Conservation (phyloP, 2,797 vertebrate genomes). For the Sebastes goodei region DNA sequence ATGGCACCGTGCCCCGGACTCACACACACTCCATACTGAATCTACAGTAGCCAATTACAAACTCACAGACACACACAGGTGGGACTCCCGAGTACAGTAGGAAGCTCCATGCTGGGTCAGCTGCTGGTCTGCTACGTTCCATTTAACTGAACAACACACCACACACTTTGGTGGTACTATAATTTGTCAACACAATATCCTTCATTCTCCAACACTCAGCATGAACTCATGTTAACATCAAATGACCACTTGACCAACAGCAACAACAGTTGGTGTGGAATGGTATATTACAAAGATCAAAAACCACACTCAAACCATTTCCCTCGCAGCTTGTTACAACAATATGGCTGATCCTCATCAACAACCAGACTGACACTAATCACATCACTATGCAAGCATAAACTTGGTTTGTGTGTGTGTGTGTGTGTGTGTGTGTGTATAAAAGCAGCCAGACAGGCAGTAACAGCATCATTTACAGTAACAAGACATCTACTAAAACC, state of each 20-base stretch:
- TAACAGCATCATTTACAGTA: not conserved
- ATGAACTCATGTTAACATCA: not conserved
- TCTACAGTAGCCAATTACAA: conserved; percentile 9
- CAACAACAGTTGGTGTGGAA: not conserved
- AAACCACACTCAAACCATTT: not conserved
- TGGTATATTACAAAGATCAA: not conserved
- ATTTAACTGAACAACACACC: not conserved
- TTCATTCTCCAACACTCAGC: not conserved
- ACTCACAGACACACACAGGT: conserved; percentile 18
- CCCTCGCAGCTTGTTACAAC: not conserved
- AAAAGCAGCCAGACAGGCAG: not conserved
- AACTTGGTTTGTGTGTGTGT: not conserved
- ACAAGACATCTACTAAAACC: not conserved
- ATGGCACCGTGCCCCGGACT: not conserved
- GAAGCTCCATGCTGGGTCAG: conserved; percentile 48
- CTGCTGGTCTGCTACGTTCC: conserved; percentile 21
- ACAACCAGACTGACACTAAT: conserved; percentile 44
- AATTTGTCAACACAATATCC: not conserved
- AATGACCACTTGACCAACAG: not conserved
- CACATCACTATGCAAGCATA: conserved; percentile 31
- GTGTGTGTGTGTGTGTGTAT: not conserved
- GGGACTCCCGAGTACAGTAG: conserved; percentile 51
- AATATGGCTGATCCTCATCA: not conserved
- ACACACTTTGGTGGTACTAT: not conserved
- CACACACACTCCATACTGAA: not conserved